A percentile compares a stretch with the other conserved stretches of the same genome.
Conservation (phyloP, 2,797 vertebrate genomes). For the Corythornis leucogaster region DNA sequence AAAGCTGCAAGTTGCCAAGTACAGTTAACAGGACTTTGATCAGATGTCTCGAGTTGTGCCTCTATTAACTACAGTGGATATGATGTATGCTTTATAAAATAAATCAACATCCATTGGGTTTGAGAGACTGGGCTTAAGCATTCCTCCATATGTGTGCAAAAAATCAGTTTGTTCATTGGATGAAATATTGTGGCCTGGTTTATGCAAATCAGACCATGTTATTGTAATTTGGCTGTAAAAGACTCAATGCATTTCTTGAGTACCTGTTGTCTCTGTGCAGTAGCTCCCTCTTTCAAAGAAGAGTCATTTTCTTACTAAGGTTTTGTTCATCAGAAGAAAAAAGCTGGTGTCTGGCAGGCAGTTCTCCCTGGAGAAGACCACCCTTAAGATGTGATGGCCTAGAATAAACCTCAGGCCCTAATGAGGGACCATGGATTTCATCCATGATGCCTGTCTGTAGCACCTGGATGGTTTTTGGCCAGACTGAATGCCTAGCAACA, state of each 20-base stretch:
- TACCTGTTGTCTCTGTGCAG: neutral
- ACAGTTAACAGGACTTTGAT: neutral
- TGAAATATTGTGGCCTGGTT: neutral
- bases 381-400: neutral
- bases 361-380: neutral
- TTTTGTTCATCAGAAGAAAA: neutral
- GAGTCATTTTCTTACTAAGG: fast-evolving
- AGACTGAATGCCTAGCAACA: neutral
- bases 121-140: neutral
- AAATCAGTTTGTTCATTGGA: neutral
- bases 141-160: neutral
- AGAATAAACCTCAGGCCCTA: neutral
- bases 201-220: neutral
- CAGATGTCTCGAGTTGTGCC: neutral
- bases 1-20: neutral
- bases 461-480: neutral
- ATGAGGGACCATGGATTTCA: neutral
- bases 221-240: neutral
- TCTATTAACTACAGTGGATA: neutral
- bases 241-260: neutral
- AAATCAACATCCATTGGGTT: neutral
- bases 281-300: neutral
- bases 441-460: fast-evolving
- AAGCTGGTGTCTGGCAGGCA: neutral
- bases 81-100: neutral